phyloP scores from a whole-genome alignment of 2,797 vertebrate genomes.

The Cetoscarus ocellatus region DNA sequence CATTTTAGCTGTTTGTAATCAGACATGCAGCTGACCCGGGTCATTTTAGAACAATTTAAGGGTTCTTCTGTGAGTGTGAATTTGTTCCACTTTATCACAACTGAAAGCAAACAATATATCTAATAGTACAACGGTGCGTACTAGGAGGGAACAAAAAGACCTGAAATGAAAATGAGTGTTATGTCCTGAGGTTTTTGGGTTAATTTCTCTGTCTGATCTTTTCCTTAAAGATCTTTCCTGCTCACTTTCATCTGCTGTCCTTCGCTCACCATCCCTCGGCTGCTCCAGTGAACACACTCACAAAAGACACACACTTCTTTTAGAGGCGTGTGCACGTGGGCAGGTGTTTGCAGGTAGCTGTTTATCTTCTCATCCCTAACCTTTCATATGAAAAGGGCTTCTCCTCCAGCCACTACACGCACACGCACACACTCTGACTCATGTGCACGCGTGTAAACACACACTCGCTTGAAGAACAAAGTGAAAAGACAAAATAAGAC shows the following conservation, averaged over 20 bases:
- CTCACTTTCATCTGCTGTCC: slow-evolving; percentile 64
- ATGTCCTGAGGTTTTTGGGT: slow-evolving; percentile 35
- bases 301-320: slow-evolving; percentile 39
- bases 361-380: slow-evolving; percentile 81
- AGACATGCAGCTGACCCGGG: too few species aligned
- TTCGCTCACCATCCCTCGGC: slow-evolving; percentile 54
- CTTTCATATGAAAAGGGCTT: slow-evolving; percentile 80
- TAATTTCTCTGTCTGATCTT: not conserved
- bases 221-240: slow-evolving; percentile 22
- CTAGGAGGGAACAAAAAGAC: too few species aligned
- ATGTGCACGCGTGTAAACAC: slow-evolving; percentile 15
- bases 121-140: too few species aligned
- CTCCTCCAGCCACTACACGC: slow-evolving; percentile 33
- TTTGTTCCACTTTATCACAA: too few species aligned
- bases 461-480: slow-evolving; percentile 74
- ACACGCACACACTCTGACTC: slow-evolving; percentile 20
- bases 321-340: slow-evolving; percentile 61
- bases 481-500: slow-evolving; percentile 71
- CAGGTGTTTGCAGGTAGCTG: slow-evolving; percentile 88
- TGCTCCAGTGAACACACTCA: slow-evolving; percentile 52
- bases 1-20: too few species aligned
- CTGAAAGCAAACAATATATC: too few species aligned
- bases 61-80: too few species aligned
- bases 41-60: too few species aligned
- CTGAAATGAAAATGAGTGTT: slow-evolving; percentile 4